Percentiles rank a stretch among this genome's conserved stretches.
phyloP scores from a whole-genome alignment of 2,797 vertebrate species.

The Vespertilio murinus region DNA sequence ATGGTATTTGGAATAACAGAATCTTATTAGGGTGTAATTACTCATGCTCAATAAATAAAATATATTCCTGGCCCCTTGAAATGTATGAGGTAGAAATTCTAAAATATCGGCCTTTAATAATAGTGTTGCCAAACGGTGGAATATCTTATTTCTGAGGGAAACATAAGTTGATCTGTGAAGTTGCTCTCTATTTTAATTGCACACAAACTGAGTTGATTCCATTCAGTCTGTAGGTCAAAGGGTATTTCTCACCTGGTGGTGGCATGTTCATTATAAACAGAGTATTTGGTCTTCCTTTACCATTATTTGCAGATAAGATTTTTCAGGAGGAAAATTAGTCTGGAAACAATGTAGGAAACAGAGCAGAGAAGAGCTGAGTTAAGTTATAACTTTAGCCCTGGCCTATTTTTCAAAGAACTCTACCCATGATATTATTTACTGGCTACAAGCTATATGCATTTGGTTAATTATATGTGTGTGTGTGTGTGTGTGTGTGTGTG shows the following conservation, averaged over 20 bases:
- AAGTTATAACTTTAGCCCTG: neutral
- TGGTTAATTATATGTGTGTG: neutral
- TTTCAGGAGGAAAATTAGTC: neutral
- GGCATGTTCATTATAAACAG: neutral
- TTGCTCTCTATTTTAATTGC: constrained; percentile 27
- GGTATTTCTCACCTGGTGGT: neutral
- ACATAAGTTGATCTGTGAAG: neutral
- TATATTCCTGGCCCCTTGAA: neutral
- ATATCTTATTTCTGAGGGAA: constrained; percentile 29
- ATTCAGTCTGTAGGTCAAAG: neutral
- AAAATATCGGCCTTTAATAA: neutral
- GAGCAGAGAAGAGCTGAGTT: neutral
- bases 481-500: too few relatives aligned
- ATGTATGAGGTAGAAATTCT: neutral
- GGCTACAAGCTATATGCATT: neutral
- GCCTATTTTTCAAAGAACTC: neutral
- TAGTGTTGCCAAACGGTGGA: neutral
- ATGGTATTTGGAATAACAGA: constrained; percentile 39
- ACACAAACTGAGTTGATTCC: neutral
- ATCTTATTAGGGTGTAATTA: constrained; percentile 53
- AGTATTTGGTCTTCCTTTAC: constrained; percentile 1
- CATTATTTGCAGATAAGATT: neutral
- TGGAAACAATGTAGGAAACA: neutral
- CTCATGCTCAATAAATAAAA: neutral
- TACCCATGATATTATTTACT: neutral